A percentile compares a stretch with the other conserved stretches of the same genome.
Evolutionary conservation across 2,113 vertebrate genomes (phyloP).

Genomic region (Stercorarius parasiticus): DNA sequence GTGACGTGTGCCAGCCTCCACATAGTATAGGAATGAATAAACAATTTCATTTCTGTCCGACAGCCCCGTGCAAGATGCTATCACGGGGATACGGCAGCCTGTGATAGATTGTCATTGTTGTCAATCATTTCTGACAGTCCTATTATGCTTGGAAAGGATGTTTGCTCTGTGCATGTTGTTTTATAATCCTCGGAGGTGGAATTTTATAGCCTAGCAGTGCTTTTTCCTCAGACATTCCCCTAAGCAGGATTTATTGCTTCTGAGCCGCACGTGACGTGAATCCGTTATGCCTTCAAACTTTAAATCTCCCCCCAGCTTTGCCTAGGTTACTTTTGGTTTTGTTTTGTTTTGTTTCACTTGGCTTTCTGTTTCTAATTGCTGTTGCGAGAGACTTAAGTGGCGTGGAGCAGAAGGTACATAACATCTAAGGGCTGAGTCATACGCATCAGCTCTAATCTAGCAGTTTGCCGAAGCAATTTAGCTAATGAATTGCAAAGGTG

Average conservation of each 20-base stretch:
- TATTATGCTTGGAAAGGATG: conserved; percentile 44
- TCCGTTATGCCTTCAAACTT: conserved; percentile 44
- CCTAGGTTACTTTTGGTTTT: neutral
- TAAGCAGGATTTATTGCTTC: conserved; percentile 76
- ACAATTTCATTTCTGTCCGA: neutral
- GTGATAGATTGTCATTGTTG: conserved; percentile 28
- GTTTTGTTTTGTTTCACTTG: neutral
- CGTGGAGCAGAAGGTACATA: neutral
- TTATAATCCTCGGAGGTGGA: conserved; percentile 70
- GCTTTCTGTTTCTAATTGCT: neutral
- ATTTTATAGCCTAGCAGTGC: conserved; percentile 55
- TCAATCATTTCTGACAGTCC: conserved; percentile 65
- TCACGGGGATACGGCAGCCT: neutral
- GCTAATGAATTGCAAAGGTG: neutral
- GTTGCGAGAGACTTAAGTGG: neutral
- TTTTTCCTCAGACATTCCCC: conserved; percentile 60
- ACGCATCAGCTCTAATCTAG: neutral
- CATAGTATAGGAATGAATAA: neutral
- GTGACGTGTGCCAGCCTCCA: neutral
- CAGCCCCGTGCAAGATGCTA: neutral
- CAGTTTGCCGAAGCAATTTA: neutral
- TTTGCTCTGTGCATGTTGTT: conserved; percentile 56
- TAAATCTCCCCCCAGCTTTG: neutral
- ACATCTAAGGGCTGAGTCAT: neutral
- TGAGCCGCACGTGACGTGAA: conserved; percentile 65